Evolutionary conservation across 2,888 invertebrate genomes (phyloP), one percentile per base, ranked within the genome.

Genomic region (Meteorus cinctellus): DNA sequence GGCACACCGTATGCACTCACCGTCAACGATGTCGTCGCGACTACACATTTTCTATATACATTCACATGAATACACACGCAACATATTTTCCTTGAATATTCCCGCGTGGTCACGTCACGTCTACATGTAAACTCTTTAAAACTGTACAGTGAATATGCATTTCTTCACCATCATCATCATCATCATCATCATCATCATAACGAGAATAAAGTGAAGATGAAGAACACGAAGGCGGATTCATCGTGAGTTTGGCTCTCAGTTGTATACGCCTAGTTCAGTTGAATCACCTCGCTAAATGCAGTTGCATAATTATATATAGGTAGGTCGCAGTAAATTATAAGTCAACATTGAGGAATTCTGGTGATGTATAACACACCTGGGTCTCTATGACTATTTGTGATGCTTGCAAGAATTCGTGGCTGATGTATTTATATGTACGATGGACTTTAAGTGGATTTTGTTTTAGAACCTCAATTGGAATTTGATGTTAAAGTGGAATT

Each of bases 241-340:
- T 12, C 2, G 41, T 10, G 12, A 8, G 8, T 55, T 19, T 55
- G 55, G 19, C 55, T 19, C 55, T 19, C 19, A 19, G 5, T 19
- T 6, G 19, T 55, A 55, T 6, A 55, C 19, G 31, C 59, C 59
- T 60, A 29, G 8, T 62, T 16, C 62, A 10, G 85, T 86, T 86
- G 86, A 86, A 85, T 86, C 87, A 86, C 81, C 85, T 77, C 80
- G 83, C 86, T 86, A 86, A 86, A 86, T 86, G 83, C 83, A 81
- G 83, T 86, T 86, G 84, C 86, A 81, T 86, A 87, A 86, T 85
- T 85, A 84, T 85, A 85, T 83, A 84, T 82, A 82, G 68, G 48
- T 60, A 55, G 4, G 55, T n/a, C 2, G 19, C 24, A 8, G 8
- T 8, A n/a, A 5, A 10, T 55, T 24, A 55, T 19, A 24, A 55